Base-by-base conservation (phyloP, 1,140 invertebrate species). In the Papilio xuthus region DNA sequence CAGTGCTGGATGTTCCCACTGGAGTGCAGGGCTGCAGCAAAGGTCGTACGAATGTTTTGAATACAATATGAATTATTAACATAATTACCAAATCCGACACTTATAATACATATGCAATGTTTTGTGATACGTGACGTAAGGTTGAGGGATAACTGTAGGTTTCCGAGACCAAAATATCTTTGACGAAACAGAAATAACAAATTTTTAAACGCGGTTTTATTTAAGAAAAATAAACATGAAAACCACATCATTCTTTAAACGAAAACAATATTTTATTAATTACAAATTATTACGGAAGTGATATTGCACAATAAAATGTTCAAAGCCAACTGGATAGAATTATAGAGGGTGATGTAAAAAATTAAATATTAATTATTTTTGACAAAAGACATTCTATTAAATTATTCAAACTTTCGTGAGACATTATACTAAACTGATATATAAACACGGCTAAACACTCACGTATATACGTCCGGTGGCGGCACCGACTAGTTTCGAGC, bases 11-110 rank as follows among this genome's bases (percentile, higher is more conserved):
- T 70, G 28, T 2, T 37, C 69, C 32, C 69, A 18, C 78, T 75
- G 56, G 67, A 56, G 23, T 72, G 80, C 60, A 80, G 81, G 76
- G 60, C 53, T 79, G 76, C 74, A 71, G 60, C 69, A 53, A 74
- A 78, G 77, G 81, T 82, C 76, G 73, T n/a, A 78, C 37, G 18
- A 8, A 41, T 20, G 23, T 42, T 78, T 74, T 73, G n/a, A 78
- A 80, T 78, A 80, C 71, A 73, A 80, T 78, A 23, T 23, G 9
- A 47, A 42, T 42, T 20, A 71, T 72, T 72, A 12, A 10, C 70
- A 44, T 72, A 44, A 72, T 72, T 44, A 72, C 8, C 20, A 20
- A 44, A 41, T 20, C 12, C 20, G 20, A 7, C 69, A n/a, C n/a
- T 12, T 18, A 20, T 41, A 12, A 42, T 41, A 23, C 8, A 2